A percentile compares a stretch with the other conserved stretches of the same genome.
These are phyloP conservation scores for Melanotaenia nigrans DNA, from an alignment of 2,797 vertebrate species.

Conservation along the genomic window DNA sequence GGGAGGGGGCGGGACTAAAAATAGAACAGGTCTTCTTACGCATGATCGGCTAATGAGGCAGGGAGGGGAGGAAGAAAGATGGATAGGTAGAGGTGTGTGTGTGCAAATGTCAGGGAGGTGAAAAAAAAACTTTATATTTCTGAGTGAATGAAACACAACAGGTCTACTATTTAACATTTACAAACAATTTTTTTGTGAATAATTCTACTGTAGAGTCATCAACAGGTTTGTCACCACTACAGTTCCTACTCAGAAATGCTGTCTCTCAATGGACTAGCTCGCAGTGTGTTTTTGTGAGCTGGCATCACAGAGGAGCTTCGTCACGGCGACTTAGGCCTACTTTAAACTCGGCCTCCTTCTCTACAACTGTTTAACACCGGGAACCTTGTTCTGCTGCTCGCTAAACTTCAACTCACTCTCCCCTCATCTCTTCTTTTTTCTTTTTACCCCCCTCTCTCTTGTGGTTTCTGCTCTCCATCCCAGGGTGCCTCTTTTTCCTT, in stretches of 20 bases:
- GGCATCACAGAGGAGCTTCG: conserved; percentile 58
- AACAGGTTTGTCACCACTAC: conserved; percentile 9
- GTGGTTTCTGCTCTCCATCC: conserved; percentile 30
- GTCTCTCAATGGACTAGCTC: conserved; percentile 30
- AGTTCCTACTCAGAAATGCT: conserved; percentile 22
- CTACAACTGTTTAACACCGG: conserved; percentile 48
- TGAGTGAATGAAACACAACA: not conserved
- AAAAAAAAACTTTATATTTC: not conserved
- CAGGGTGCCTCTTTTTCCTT: conserved; percentile 46
- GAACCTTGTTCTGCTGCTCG: conserved; percentile 58
- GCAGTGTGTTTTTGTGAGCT: conserved; percentile 41
- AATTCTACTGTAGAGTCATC: not conserved
- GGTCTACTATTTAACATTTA: not conserved
- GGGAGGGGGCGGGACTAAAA: conserved; percentile 66
- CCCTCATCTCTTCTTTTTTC: conserved; percentile 10
- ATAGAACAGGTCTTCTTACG: conserved; percentile 77
- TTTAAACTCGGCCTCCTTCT: conserved; percentile 45
- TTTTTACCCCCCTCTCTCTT: conserved; percentile 13
- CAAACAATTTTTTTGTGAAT: not conserved
- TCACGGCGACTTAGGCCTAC: conserved; percentile 62
- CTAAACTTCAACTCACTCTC: conserved; percentile 25
- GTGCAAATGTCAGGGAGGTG: conserved; percentile 14
- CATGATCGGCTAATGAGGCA: conserved; percentile 71
- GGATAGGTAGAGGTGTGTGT: conserved; percentile 18
- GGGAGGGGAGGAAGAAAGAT: conserved; percentile 26